phyloP scores from a whole-genome alignment of 2,113 vertebrate genomes.

The Nothobranchius kuhntae region DNA sequence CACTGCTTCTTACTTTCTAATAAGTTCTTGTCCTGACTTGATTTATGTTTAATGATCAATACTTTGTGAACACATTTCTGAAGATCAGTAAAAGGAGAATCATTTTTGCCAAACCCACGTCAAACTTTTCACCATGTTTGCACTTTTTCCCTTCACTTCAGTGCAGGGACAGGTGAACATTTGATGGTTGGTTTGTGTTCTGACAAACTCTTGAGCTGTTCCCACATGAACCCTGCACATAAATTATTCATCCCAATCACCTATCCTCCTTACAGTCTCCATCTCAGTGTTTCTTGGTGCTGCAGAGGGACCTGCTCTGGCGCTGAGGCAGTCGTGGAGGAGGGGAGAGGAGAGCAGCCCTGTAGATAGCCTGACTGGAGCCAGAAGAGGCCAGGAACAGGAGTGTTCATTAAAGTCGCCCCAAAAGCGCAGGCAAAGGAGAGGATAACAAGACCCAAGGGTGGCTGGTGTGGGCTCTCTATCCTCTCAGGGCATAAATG shows the following conservation, averaged over 20 bases:
- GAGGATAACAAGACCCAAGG: constrained; percentile 80
- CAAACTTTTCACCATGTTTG: constrained; percentile 1
- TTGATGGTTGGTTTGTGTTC: constrained; percentile 49
- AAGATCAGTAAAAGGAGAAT: too few species aligned
- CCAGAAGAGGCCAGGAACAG: constrained; percentile 69
- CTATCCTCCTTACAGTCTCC: constrained; percentile 57
- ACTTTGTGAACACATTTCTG: too few species aligned
- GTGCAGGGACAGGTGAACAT: constrained; percentile 30
- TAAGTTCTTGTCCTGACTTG: too few species aligned
- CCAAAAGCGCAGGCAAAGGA: constrained; percentile 72
- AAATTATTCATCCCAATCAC: constrained; percentile 76
- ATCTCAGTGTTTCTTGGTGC: constrained; percentile 36
- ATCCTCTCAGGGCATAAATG: constrained; percentile 75
- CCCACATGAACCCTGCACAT: constrained; percentile 57
- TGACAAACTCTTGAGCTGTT: constrained; percentile 60
- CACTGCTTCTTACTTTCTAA: too few species aligned
- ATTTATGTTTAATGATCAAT: too few species aligned
- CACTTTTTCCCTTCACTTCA: constrained; percentile 8
- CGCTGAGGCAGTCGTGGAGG: constrained; percentile 3
- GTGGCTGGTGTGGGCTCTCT: constrained; percentile 71
- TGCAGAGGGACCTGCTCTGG: constrained; percentile 50
- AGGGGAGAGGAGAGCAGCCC: constrained; percentile 33
- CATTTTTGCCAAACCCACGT: neutral
- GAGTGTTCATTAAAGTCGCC: constrained; percentile 76
- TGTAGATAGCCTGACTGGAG: constrained; percentile 71